Base-by-base conservation (phyloP, 2,888 invertebrate species). In the Oscheius sp. region DNA sequence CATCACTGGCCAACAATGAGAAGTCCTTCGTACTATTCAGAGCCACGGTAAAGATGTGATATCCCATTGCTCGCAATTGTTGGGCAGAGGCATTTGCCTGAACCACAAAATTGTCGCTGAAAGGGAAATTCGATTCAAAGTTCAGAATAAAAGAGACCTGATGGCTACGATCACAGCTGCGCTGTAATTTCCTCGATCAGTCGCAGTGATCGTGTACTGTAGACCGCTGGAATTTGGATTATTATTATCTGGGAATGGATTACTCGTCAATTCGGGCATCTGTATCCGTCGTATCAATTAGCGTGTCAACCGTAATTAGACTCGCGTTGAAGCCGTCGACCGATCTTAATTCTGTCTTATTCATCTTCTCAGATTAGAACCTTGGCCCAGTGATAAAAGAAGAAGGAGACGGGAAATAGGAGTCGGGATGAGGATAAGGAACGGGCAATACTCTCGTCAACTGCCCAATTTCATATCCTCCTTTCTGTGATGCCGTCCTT, bases 161-260 rank as follows among this genome's bases (percentile, higher is more conserved):
- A 69, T 56, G n/a, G 55, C 69, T 23, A 69, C 43, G 5, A 69
- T 55, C 1, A 69, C 23, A 43, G 55, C 69, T 16, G 55, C 55
- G 6, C 52, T 35, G n/a, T 49, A 49, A 23, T 46, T 63, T 2
- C 46, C 66, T 21, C 18, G 21, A 13, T 27, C 66, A 49, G 9
- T 52, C 16, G 52, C 49, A 7, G 2, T 27, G 16, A 21, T 27
- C 29, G 35, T 35, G 29, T 29, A 66, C 18, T 66, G 9, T 12
- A 66, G 52, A n/a, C 66, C 66, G 21, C 66, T 66, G 27, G 52
- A 66, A 21, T 21, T n/a, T n/a, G 41, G 6, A 16, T 5, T 41
- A 5, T 27, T 23, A 23, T 29, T 1, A 52, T 27, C 29, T 3
- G 27, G 27, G 23, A 1, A 13, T 3, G 0, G 3, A 49, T 27